Evolutionary conservation across 1,140 invertebrate species (phyloP).

Genomic region (Homarus americanus): DNA sequence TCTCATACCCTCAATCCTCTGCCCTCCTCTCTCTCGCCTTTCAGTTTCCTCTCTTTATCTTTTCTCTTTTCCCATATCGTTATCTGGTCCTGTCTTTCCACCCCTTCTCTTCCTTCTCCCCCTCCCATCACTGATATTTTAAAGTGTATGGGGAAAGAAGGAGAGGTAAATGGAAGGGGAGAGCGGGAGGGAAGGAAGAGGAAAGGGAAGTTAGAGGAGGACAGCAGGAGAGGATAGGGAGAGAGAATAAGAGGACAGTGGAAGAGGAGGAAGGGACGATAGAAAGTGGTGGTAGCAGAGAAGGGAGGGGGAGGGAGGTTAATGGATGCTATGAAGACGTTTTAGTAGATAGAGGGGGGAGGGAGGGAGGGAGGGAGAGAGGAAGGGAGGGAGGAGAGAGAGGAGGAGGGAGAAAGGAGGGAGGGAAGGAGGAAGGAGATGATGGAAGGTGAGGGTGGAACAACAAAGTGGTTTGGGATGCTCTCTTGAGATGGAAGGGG

Average conservation of each 20-base stretch:
- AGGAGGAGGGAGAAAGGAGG: not conserved
- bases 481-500: no score
- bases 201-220: not conserved
- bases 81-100: no score
- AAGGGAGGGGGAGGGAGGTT: not conserved
- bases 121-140: no score
- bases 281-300: not conserved
- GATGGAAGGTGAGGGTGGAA: not conserved
- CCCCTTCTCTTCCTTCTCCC: no score
- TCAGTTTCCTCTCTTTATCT: no score
- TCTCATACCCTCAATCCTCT: no score
- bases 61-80: no score
- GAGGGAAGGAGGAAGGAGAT: not conserved
- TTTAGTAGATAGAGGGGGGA: no score
- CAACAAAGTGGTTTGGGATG: not conserved
- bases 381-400: not conserved
- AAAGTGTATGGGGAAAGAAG: no score
- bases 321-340: not conserved
- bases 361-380: not conserved
- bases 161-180: no score
- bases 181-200: not conserved
- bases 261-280: not conserved
- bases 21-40: no score
- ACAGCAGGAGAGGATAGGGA: conserved; percentile 9
- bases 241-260: conserved; percentile 12